These are phyloP conservation scores for Fissipunctia ypsillon DNA, from an alignment of 2,888 invertebrate genomes.

Conservation along the genomic window DNA sequence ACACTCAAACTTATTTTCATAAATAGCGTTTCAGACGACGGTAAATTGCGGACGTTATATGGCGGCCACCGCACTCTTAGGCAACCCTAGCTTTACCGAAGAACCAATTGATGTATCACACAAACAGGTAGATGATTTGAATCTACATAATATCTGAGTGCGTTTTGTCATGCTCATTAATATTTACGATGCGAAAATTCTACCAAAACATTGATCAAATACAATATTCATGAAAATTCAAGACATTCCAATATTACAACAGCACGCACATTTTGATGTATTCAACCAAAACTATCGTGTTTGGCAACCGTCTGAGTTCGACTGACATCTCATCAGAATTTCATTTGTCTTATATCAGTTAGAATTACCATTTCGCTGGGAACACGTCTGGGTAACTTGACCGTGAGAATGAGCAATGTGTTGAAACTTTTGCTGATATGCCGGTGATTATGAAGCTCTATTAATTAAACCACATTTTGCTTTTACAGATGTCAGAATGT, in stretches of 20 bases:
- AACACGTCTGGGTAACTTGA: constrained; percentile 53
- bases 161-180: neutral
- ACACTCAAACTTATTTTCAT: neutral
- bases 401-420: constrained; percentile 44
- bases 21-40: neutral
- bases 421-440: constrained; percentile 25
- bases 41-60: neutral
- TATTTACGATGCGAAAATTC: constrained; percentile 28
- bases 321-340: constrained; percentile 54
- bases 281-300: constrained; percentile 48
- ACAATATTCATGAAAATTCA: constrained; percentile 37
- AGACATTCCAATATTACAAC: constrained; percentile 26
- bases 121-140: constrained; percentile 1
- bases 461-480: constrained; percentile 38
- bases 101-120: neutral
- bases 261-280: constrained; percentile 48
- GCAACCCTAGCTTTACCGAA: neutral
- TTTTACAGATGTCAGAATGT: constrained; percentile 26
- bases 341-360: constrained; percentile 56
- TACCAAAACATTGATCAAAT: constrained; percentile 7
- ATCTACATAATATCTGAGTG: constrained; percentile 1
- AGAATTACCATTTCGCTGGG: constrained; percentile 61
- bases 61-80: too few species aligned
- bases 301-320: constrained; percentile 47
- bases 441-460: constrained; percentile 25